These are phyloP conservation scores for Anthonomus grandis DNA, from an alignment of 1,140 invertebrate genomes.

Conservation along the genomic window DNA sequence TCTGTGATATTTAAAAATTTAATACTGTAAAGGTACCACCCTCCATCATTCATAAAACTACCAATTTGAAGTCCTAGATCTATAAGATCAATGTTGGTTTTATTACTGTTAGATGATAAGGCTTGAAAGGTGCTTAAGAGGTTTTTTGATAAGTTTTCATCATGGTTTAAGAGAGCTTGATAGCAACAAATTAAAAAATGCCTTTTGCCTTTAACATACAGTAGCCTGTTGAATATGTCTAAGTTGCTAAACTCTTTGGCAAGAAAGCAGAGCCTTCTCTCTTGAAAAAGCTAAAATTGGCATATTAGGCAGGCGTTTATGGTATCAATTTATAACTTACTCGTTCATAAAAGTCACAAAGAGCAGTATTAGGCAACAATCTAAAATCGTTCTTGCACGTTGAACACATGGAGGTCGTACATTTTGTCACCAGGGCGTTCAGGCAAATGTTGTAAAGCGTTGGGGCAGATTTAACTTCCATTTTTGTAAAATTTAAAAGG, in stretches of 20 bases:
- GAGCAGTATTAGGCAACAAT: not conserved
- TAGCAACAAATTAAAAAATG: constrained; percentile 64
- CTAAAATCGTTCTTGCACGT: not conserved
- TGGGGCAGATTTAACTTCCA: too few species aligned
- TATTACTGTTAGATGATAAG: constrained; percentile 36
- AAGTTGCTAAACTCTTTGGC: constrained; percentile 66
- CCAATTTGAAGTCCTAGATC: constrained; percentile 61
- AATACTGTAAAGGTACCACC: constrained; percentile 74
- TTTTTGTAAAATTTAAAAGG: too few species aligned
- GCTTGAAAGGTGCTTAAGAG: constrained; percentile 53
- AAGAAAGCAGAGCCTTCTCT: constrained; percentile 35
- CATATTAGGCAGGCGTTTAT: not conserved
- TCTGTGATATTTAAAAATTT: constrained; percentile 64
- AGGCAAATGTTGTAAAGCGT: too few species aligned
- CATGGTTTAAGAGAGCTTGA: constrained; percentile 63
- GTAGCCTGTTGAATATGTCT: constrained; percentile 67
- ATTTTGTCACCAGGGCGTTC: too few species aligned
- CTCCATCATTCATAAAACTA: constrained; percentile 80
- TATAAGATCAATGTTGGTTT: constrained; percentile 43
- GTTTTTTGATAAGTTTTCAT: constrained; percentile 54
- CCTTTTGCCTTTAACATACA: constrained; percentile 69
- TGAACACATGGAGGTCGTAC: not conserved
- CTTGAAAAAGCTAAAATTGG: constrained; percentile 37
- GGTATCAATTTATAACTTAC: not conserved
- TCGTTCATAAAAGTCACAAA: not conserved